Conservation (phyloP, 2,888 invertebrate species). For the Clusia tigrina region DNA sequence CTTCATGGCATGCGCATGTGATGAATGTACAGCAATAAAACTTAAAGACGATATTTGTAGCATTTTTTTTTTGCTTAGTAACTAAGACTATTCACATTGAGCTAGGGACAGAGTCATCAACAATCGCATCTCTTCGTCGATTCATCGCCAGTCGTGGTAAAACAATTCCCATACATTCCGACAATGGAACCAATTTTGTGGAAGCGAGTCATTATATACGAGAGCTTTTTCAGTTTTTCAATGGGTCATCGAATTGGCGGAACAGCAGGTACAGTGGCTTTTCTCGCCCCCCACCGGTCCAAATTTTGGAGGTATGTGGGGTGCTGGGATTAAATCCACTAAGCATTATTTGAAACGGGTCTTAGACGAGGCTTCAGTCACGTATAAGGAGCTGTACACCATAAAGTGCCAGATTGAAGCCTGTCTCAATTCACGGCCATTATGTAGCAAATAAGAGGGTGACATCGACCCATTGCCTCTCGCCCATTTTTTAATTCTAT, state of each 20-base stretch:
- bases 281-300: constrained; percentile 53
- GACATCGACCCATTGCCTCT: constrained; percentile 37
- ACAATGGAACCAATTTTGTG: constrained; percentile 37
- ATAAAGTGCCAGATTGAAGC: constrained; percentile 50
- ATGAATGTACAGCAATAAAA: too few species aligned
- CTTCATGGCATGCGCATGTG: too few species aligned
- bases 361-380: constrained; percentile 40
- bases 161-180: constrained; percentile 21
- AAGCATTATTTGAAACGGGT: constrained; percentile 50
- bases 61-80: not conserved
- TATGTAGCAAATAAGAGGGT: constrained; percentile 38
- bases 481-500: constrained; percentile 33
- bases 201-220: constrained; percentile 27
- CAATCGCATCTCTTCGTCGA: not conserved
- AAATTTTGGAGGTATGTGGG: constrained; percentile 56
- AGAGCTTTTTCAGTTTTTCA: constrained; percentile 23
- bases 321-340: constrained; percentile 50
- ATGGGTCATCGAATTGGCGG: constrained; percentile 16
- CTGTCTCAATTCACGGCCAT: constrained; percentile 48
- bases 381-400: constrained; percentile 50
- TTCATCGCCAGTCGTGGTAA: constrained; percentile 8
- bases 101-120: not conserved
- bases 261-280: constrained; percentile 43
- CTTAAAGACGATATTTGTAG: too few species aligned
- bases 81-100: not conserved